Evolutionary conservation across 2,113 vertebrate genomes (phyloP), one percentile per base, ranked within the genome.

Genomic region (Meriones unguiculatus): DNA sequence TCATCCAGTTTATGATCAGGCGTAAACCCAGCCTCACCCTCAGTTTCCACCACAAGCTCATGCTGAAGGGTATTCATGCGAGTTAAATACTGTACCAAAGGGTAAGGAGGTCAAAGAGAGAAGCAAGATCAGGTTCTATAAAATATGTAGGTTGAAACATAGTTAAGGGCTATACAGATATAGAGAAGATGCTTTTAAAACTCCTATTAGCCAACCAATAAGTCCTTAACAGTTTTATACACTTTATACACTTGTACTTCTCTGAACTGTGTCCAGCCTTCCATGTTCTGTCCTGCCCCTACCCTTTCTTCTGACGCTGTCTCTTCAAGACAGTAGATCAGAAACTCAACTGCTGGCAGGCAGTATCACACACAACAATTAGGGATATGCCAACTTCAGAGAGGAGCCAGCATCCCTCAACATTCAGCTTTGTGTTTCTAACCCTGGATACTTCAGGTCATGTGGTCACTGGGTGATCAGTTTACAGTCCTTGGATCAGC

Each of bases 61-160:
- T 8, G 6, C 24, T 41, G 50, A 59, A 80, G 28, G 85, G n/a
- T 70, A 73, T 50, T 92, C 28, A 2, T 30, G 75, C 89, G 35
- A 95, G 22, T 57, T 65, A 95, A 80, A 80, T 7, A n/a, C 41
- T 90, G 72, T 67, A 73, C 41, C 38, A 25, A 87, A 65, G 90
- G 65, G 15, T 11, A 72, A 54, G 41, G 52, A 72, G 35, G 30
- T 92, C 41, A 62, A 0, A 82, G 69, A 92, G 20, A 94, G 30
- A 92, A 67, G 30, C 41, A 32, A 70, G 50, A 50, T 41, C 25
- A 82, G 28, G 2, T 38, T 18, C 50, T 50, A 62, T n/a, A 38
- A 91, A 67, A 92, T 24, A 22, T 8, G 32, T 24, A 76, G 32
- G 8, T 86, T 84, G 35, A 76, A 84, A 72, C 70, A 65, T 41